Percentiles rank a stretch among this genome's conserved stretches.
Conservation (phyloP, 2,888 invertebrate genomes). For the Sarcophaga variegata region DNA sequence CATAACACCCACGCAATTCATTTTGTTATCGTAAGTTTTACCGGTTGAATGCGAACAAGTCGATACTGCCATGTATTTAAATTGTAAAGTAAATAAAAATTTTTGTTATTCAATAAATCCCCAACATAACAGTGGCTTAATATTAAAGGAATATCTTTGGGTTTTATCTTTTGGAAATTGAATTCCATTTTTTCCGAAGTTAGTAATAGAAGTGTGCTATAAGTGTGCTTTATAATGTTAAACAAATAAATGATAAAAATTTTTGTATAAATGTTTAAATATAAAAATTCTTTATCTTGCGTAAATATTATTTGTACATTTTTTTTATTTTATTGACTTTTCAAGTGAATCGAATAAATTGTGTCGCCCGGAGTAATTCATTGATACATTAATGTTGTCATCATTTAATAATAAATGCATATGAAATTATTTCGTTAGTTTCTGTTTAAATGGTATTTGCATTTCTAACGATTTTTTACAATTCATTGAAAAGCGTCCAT, state of each 20-base stretch:
- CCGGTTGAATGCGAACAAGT: neutral
- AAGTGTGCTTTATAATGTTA: conserved; percentile 61
- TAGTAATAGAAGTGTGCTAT: conserved; percentile 54
- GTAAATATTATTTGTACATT: neutral
- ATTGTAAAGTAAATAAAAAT: conserved; percentile 24
- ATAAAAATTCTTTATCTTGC: conserved; percentile 36
- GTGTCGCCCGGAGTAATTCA: conserved; percentile 8
- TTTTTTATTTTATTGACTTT: neutral
- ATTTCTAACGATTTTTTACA: conserved; percentile 29
- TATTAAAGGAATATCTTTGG: conserved; percentile 6
- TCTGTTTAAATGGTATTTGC: conserved; percentile 27
- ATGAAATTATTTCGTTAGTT: conserved; percentile 3
- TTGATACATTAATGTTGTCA: conserved; percentile 2
- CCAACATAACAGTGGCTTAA: conserved; percentile 36
- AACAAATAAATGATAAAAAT: conserved; percentile 47
- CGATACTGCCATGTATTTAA: conserved; percentile 38
- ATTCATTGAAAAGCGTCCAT: neutral
- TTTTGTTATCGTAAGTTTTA: neutral
- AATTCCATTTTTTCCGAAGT: neutral
- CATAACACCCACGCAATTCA: conserved; percentile 61
- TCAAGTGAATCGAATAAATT: conserved; percentile 51
- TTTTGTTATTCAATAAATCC: neutral
- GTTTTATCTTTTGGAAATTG: conserved; percentile 38
- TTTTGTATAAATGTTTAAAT: conserved; percentile 15
- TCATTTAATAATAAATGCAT: conserved; percentile 5